Evolutionary conservation across 2,888 invertebrate genomes (phyloP).

Genomic region (Ommatoiulus sabulosus): DNA sequence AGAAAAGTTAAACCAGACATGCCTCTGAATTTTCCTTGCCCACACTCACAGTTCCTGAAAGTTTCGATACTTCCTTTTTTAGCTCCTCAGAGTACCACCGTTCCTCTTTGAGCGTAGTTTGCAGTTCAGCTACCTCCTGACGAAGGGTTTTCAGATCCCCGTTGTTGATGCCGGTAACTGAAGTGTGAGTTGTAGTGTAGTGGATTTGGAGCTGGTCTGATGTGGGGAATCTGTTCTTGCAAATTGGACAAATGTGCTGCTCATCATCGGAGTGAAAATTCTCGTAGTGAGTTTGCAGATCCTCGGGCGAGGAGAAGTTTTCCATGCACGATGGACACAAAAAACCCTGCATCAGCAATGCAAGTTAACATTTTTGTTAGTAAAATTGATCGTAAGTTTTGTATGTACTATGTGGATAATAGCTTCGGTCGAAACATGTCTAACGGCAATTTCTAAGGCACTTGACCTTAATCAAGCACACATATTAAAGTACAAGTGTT

Average conservation of each 20-base stretch:
- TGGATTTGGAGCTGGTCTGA: slow-evolving; percentile 63
- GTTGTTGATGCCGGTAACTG: slow-evolving; percentile 60
- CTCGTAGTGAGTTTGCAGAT: slow-evolving; percentile 67
- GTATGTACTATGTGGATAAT: too few species aligned
- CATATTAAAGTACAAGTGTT: too few species aligned
- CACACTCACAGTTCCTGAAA: slow-evolving; percentile 65
- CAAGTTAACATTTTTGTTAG: too few species aligned
- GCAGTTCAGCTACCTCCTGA: slow-evolving; percentile 67
- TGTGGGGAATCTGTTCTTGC: slow-evolving; percentile 63
- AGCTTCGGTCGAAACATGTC: too few species aligned
- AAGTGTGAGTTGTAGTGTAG: slow-evolving; percentile 63
- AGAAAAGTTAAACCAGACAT: slow-evolving; percentile 25
- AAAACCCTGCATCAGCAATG: slow-evolving; percentile 67
- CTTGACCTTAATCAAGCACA: too few species aligned
- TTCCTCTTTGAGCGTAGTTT: slow-evolving; percentile 66
- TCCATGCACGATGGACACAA: slow-evolving; percentile 69
- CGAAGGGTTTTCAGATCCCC: slow-evolving; percentile 66
- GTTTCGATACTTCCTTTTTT: slow-evolving; percentile 67
- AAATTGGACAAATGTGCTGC: slow-evolving; percentile 64
- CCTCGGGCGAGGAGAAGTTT: slow-evolving; percentile 68
- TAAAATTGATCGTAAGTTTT: too few species aligned
- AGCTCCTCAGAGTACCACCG: slow-evolving; percentile 67
- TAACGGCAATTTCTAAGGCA: too few species aligned
- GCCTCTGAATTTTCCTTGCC: slow-evolving; percentile 62
- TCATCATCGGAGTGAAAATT: slow-evolving; percentile 62